These are phyloP conservation scores for Ceuthmochares aereus DNA, from an alignment of 2,113 vertebrate species.

Conservation along the genomic window DNA sequence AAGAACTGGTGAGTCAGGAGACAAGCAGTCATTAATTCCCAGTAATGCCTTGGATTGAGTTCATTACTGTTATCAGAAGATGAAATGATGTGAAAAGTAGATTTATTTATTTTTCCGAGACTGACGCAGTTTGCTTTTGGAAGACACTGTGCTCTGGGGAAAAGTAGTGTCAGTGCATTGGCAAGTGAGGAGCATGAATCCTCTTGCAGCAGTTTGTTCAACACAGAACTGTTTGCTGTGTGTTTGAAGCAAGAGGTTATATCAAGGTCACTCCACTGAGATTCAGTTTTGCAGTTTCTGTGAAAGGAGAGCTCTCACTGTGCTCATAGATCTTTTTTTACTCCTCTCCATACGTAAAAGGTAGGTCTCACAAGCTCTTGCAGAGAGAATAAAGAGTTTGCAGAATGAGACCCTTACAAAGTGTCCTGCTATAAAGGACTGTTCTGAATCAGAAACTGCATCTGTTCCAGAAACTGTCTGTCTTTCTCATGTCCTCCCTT, in stretches of 20 bases:
- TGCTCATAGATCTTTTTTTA: background rate
- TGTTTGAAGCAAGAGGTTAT: constrained; percentile 27
- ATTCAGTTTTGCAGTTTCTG: background rate
- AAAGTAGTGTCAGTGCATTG: background rate
- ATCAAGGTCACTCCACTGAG: constrained; percentile 30
- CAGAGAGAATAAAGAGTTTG: background rate
- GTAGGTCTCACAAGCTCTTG: background rate
- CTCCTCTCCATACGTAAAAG: background rate
- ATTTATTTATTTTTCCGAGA: constrained; percentile 38
- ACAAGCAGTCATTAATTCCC: constrained; percentile 61
- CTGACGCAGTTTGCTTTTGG: constrained; percentile 24
- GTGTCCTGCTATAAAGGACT: background rate
- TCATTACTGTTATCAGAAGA: constrained; percentile 56
- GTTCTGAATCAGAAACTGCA: background rate
- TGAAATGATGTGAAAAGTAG: constrained; percentile 41
- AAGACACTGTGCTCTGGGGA: background rate
- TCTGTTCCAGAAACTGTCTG: background rate
- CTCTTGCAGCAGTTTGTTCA: constrained; percentile 24
- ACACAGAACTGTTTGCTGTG: background rate
- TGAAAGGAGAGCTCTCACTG: background rate
- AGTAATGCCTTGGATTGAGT: constrained; percentile 35
- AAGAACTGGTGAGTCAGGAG: constrained; percentile 38
- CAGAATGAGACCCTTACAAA: background rate
- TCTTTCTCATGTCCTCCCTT: background rate
- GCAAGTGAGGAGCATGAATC: background rate